Conservation (phyloP, 2,888 invertebrate species). For the Tiliacea aurago region DNA sequence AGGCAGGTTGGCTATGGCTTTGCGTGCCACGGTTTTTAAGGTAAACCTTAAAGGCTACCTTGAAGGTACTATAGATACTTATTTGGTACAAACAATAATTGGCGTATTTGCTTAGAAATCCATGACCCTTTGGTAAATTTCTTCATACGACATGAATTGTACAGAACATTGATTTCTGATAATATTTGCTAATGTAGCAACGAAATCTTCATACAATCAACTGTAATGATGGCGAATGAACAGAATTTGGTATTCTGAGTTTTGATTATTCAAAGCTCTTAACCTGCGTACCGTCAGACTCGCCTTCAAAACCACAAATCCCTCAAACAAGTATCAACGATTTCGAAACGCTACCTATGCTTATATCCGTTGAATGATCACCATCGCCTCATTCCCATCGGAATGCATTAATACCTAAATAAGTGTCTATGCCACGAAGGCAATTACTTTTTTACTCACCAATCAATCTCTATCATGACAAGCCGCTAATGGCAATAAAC, state of each 20-base stretch:
- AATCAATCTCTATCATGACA: slow-evolving; percentile 79
- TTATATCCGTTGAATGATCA: slow-evolving; percentile 51
- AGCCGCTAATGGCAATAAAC: slow-evolving; percentile 73
- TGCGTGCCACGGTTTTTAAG: too few species aligned
- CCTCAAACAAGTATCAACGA: slow-evolving; percentile 21
- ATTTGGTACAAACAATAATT: not conserved
- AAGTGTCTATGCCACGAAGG: slow-evolving; percentile 60
- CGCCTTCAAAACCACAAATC: slow-evolving; percentile 10
- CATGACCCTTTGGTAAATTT: not conserved
- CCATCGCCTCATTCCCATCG: slow-evolving; percentile 64
- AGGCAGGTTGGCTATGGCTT: too few species aligned
- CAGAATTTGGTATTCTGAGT: too few species aligned
- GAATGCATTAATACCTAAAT: slow-evolving; percentile 55
- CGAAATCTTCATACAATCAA: not conserved
- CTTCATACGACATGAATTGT: not conserved
- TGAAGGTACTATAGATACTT: too few species aligned
- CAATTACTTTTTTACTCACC: slow-evolving; percentile 80
- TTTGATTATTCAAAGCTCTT: slow-evolving; percentile 1
- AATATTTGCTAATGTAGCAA: not conserved
- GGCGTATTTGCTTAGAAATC: not conserved
- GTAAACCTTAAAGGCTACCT: too few species aligned
- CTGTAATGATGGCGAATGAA: not conserved
- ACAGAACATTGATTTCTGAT: not conserved
- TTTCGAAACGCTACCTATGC: slow-evolving; percentile 47
- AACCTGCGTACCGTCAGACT: slow-evolving; percentile 1